These are phyloP conservation scores for Hirudo medicinalis DNA, from an alignment of 1,140 invertebrate genomes.

Conservation along the genomic window DNA sequence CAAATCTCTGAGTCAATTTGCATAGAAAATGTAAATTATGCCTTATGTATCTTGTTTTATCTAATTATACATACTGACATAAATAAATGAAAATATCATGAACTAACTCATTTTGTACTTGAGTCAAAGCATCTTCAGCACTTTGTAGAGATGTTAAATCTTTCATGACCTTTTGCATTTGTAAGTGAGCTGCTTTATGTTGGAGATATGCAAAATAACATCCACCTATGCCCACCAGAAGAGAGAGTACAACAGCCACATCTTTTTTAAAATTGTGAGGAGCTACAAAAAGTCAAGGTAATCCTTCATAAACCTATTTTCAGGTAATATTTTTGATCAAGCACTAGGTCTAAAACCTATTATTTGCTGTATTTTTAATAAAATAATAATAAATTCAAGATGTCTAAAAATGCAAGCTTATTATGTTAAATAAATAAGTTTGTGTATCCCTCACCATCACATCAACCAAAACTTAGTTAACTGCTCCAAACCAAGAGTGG, in stretches of 20 bases:
- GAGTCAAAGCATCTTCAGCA: conserved; percentile 69
- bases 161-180: conserved; percentile 73
- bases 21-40: too few relatives aligned
- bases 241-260: conserved; percentile 62
- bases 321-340: neutral
- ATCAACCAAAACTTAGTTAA: too few relatives aligned
- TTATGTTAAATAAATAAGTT: too few relatives aligned
- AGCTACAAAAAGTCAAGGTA: conserved; percentile 30
- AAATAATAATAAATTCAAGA: neutral
- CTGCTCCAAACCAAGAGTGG: too few relatives aligned
- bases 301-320: neutral
- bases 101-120: conserved; percentile 53
- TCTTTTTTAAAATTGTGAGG: conserved; percentile 72
- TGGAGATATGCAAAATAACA: conserved; percentile 75
- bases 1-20: too few relatives aligned
- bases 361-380: neutral
- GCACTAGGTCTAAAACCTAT: neutral
- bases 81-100: too few relatives aligned
- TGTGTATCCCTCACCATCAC: too few relatives aligned
- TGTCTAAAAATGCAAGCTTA: neutral
- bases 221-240: conserved; percentile 67
- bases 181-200: conserved; percentile 68
- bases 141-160: conserved; percentile 82
- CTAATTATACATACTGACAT: too few relatives aligned
- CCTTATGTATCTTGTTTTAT: too few relatives aligned